Conservation (phyloP, 2,797 vertebrate genomes). For the Enteromius afrohamiltoni region DNA sequence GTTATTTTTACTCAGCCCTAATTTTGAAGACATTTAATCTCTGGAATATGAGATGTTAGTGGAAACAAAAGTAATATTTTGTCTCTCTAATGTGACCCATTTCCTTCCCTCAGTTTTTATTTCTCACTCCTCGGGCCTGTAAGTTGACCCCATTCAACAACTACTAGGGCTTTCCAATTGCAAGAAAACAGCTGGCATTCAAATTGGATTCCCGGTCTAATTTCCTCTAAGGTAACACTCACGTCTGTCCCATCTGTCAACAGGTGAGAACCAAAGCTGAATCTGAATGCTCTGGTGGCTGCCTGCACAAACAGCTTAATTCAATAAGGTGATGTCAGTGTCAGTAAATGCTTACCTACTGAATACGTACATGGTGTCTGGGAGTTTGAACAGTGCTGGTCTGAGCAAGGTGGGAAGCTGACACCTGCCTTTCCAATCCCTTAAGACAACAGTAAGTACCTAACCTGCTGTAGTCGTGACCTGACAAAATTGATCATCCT, state of each 20-base stretch:
- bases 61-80: neutral
- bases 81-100: neutral
- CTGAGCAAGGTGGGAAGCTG: conserved; percentile 57
- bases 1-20: neutral
- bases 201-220: conserved; percentile 55
- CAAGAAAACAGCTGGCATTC: conserved; percentile 59
- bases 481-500: neutral
- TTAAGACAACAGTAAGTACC: conserved; percentile 45
- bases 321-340: conserved; percentile 63
- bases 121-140: conserved; percentile 28
- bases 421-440: conserved; percentile 61
- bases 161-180: conserved; percentile 28
- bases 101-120: neutral
- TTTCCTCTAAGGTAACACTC: conserved; percentile 63
- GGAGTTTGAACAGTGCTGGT: conserved; percentile 55
- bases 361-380: conserved; percentile 53
- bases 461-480: conserved; percentile 52
- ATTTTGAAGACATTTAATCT: neutral
- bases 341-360: conserved; percentile 56
- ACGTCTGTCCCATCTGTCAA: conserved; percentile 62
- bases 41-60: neutral
- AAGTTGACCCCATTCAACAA: conserved; percentile 25
- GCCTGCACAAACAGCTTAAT: conserved; percentile 63
- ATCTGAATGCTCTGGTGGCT: conserved; percentile 58
- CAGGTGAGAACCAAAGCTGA: conserved; percentile 62